Evolutionary conservation across 2,888 invertebrate genomes (phyloP).

Genomic region (Leptinotarsa peninsularis): DNA sequence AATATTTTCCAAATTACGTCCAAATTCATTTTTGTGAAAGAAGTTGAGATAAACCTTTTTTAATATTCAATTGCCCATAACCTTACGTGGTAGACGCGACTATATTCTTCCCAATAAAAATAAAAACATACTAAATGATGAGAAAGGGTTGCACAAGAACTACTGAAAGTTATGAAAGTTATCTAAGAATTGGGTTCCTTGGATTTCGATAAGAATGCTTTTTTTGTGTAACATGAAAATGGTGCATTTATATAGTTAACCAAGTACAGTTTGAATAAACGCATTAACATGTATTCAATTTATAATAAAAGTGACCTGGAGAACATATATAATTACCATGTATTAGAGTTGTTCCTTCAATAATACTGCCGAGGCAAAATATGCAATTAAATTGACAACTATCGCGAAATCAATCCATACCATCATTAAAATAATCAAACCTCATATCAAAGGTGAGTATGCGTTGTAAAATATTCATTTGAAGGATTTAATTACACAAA

Average conservation of each 20-base stretch:
- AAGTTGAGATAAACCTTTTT: no score
- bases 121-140: no score
- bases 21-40: no score
- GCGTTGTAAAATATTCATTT: constrained; percentile 3
- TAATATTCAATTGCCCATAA: no score
- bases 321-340: constrained; percentile 9
- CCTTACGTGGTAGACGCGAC: no score
- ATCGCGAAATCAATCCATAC: constrained; percentile 11
- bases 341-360: not conserved
- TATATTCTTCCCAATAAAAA: no score
- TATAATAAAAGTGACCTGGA: constrained; percentile 2
- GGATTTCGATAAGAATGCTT: no score
- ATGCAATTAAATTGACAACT: constrained; percentile 14
- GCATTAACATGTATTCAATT: not conserved
- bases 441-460: constrained; percentile 10
- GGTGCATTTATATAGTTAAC: not conserved
- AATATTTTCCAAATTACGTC: no score
- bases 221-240: not conserved
- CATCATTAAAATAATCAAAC: constrained; percentile 7
- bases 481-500: constrained; percentile 14
- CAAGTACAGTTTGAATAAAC: not conserved
- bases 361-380: not conserved
- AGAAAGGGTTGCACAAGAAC: no score
- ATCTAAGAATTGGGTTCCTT: no score
- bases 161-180: no score